phyloP scores from a whole-genome alignment of 2,888 invertebrate genomes.

The Agapetus fuscipes region DNA sequence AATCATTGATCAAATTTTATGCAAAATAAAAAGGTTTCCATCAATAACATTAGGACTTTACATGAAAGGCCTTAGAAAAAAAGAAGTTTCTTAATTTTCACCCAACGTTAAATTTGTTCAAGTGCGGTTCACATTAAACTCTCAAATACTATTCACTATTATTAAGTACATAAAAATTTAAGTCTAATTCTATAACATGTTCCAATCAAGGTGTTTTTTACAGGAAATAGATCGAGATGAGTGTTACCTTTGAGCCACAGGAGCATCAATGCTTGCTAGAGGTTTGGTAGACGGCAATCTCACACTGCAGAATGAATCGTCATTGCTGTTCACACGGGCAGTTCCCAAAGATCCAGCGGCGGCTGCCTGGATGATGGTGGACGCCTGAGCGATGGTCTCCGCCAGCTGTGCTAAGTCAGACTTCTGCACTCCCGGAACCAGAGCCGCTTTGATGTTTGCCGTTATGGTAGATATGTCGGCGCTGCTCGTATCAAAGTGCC shows the following conservation, averaged over 20 bases:
- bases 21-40: too few species aligned
- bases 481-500: slow-evolving; percentile 15
- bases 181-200: too few species aligned
- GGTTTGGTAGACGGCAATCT: slow-evolving; percentile 64
- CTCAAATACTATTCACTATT: too few species aligned
- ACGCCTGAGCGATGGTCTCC: slow-evolving; percentile 69
- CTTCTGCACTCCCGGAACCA: slow-evolving; percentile 28
- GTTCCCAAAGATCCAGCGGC: slow-evolving; percentile 30
- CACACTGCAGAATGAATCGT: slow-evolving; percentile 51
- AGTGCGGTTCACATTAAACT: too few species aligned
- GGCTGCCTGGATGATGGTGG: slow-evolving; percentile 61
- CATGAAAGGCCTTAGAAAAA: too few species aligned
- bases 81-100: too few species aligned
- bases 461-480: slow-evolving; percentile 29
- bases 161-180: too few species aligned
- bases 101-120: too few species aligned
- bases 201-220: too few species aligned
- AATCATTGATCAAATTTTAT: too few species aligned
- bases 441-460: slow-evolving; percentile 31
- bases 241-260: slow-evolving; percentile 55
- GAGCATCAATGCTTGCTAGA: slow-evolving; percentile 56
- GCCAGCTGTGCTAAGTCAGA: slow-evolving; percentile 59
- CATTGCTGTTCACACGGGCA: slow-evolving; percentile 27
- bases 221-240: too few species aligned
- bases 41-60: too few species aligned